Evolutionary conservation across 92 coral and sea anemone species (phyloP).

Genomic region (Palythoa grandiflora): DNA sequence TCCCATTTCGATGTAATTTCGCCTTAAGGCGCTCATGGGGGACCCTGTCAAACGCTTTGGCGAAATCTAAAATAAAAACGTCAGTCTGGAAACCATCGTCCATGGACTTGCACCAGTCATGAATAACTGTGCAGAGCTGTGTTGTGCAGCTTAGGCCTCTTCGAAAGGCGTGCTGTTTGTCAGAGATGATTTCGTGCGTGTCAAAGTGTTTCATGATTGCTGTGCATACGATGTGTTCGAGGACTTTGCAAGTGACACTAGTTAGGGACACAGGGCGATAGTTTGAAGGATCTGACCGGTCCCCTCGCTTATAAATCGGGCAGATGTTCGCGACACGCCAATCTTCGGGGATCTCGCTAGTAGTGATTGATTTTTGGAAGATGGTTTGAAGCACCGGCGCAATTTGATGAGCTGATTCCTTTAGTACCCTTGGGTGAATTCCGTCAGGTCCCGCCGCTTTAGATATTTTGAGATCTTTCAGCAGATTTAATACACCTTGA

Average conservation of each 20-base stretch:
- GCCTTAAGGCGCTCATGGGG: constrained; percentile 24
- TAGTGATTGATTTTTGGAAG: constrained; percentile 33
- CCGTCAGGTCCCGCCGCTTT: constrained; percentile 49
- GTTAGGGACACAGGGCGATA: constrained; percentile 20
- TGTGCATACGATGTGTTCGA: constrained; percentile 16
- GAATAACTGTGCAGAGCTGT: constrained; percentile 17
- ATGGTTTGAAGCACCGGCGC: constrained; percentile 30
- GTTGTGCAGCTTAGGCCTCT: constrained; percentile 26
- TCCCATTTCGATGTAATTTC: background rate
- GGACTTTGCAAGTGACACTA: background rate
- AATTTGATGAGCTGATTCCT: constrained; percentile 34
- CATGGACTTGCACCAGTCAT: constrained; percentile 19
- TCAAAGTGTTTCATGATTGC: background rate
- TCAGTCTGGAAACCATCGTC: background rate
- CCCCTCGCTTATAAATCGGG: constrained; percentile 46
- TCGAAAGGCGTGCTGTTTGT: constrained; percentile 14
- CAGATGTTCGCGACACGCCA: constrained; percentile 54
- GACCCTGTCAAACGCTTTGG: constrained; percentile 23
- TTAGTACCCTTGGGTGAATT: constrained; percentile 35
- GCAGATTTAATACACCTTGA: constrained; percentile 15
- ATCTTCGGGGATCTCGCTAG: constrained; percentile 39
- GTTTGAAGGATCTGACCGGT: constrained; percentile 34
- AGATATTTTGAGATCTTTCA: constrained; percentile 22
- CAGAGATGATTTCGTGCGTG: background rate
- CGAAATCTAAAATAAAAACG: constrained; percentile 21